Evolutionary conservation across 2,113 vertebrate species (phyloP), one percentile per base, ranked within the genome.

Genomic region (Dasyornis broadbenti): DNA sequence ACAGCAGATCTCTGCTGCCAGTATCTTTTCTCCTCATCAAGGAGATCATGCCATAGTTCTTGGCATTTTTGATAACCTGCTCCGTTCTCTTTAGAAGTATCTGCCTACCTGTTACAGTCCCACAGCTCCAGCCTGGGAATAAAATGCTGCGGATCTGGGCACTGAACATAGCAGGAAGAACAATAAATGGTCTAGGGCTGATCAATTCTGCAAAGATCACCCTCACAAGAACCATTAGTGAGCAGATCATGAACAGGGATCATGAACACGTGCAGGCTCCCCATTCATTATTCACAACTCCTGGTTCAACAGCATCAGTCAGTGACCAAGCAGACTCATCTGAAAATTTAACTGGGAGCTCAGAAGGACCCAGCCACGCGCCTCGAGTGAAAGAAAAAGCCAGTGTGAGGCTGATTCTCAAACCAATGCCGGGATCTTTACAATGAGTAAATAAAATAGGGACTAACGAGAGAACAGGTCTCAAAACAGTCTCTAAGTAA

Each of bases 391-490:
- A 66, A 64, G 15, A 37, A 60, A 47, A 39, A 27, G 3, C 7
- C 21, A 24, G 6, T 13, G 33, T 26, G 50, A 15, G 14, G 4
- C 44, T 89, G 68, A 86, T 64, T 82, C 40, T 47, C 49, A 72
- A 82, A 59, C 2, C 7, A 78, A 24, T 15, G 8, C 12, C 24
- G 28, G 16, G 15, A 33, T 23, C 26, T 90, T 64, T 59, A 10
- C 8, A 53, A 53, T 44, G 3, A 61, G 57, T 49, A 39, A 59
- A 53, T 8, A 24, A 63, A 30, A 40, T 16, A 19, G 15, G 4
- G 56, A 60, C 45, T 28, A 65, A 31, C 6, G n/a, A 64, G 27
- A 59, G 1, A 68, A 3, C 0, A 1, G 10, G 6, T 26, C n/a
- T 82, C 33, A 59, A 63, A 85, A 70, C 26, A 33, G 59, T 49